Evolutionary conservation across 2,797 vertebrate genomes (phyloP), one percentile per base, ranked within the genome.

Genomic region (Hybognathus amarus): DNA sequence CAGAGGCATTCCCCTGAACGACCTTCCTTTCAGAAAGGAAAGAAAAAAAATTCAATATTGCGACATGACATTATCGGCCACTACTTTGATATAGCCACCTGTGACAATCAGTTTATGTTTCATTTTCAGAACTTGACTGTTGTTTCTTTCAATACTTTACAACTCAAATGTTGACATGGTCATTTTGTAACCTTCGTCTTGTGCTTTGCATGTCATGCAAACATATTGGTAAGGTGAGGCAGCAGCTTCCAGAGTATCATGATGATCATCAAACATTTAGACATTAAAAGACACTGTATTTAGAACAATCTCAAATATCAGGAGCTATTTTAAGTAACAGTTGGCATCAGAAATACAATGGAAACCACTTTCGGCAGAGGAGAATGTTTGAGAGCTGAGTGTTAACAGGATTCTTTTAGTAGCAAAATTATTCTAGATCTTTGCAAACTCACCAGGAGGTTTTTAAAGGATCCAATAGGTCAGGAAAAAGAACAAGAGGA

Each of bases 201-300:
- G 42, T 30, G 7, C 12, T 82, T 83, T 83, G 50, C 64, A 77
- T 83, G 50, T 11, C 73, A 83, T 59, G 73, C 81, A 83, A 83
- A 83, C 59, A 77, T 11, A 50, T 22, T 42, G 24, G n/a, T 42
- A n/a, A 15, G 50, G 7, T 30, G 30, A 66, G 42, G 2, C 0
- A 2, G 42, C 20, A 36, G 63, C 38, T 54, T 52, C 20, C 36
- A 40, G 17, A 20, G 15, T 18, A 18, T 9, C 6, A 36, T 20
- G 64, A 50, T 63, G 1, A 66, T n/a, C 71, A 38, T 75, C 11
- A 38, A 56, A 56, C 70, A 52, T 73, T 33, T 52, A 73, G 18
- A 73, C 71, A 38, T 13, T 36, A 22, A 64, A 66, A 66, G 18
- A 27, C 30, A 66, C 8, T 17, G 12, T 15, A 74, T 74, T 36